Evolutionary conservation across 2,888 invertebrate species (phyloP), one percentile per base, ranked within the genome.

Genomic region (Lepas anatifera): DNA sequence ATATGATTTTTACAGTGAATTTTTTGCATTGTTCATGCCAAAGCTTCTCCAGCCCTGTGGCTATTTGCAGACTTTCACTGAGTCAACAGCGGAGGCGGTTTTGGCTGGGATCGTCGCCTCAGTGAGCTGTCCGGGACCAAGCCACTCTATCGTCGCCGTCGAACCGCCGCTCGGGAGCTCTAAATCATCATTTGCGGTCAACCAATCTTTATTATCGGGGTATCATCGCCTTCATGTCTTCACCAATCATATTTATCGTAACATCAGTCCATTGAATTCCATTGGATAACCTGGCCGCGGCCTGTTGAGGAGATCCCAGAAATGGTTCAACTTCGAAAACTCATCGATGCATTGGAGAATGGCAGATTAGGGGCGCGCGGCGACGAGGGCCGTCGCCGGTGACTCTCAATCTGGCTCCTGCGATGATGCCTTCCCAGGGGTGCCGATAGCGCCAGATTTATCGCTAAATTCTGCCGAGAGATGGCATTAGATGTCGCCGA

Each of bases 151-250:
- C 58, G 58, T 16, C 25, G 32, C 32, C 32, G 58, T 58, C 32
- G 32, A 58, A 58, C 29, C 58, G 58, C 32, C 58, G 32, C 58
- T 29, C 58, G 58, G 58, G 58, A 16, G 32, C 58, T 16, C 32
- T 58, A 58, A 58, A 58, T 58, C 58, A 58, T 58, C 58, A 58
- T 58, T 58, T 58, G 58, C 32, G 58, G 58, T 58, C 58, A 58
- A 58, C 58, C 58, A 58, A 58, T 58, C 58, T 58, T 58, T 58
- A 58, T 58, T 58, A 58, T 58, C 58, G 58, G 27, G 58, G 58
- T 58, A 58, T 58, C 58, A 58, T 58, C 58, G 58, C 58, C 58
- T 58, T 25, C 58, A 18, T 27, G 58, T 22, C 58, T 27, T 25
- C 32, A 58, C 58, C 58, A 58, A 58, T 58, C 58, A 58, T 58